Percentiles rank a stretch among this genome's conserved stretches.
phyloP scores from a whole-genome alignment of 2,113 vertebrate species.

The Hippolais icterina region DNA sequence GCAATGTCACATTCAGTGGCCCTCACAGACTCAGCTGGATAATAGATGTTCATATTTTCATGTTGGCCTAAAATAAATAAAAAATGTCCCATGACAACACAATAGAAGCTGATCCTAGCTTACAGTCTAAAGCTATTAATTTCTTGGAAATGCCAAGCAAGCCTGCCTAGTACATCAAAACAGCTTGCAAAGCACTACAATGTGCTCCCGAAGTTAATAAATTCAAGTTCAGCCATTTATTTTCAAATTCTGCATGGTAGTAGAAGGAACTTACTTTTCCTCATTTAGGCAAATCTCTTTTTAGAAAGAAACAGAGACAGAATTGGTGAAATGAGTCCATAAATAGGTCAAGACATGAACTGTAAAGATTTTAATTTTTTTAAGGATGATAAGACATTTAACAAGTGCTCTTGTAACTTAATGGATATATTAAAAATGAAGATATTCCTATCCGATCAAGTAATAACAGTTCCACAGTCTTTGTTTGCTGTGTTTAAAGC shows the following conservation, averaged over 20 bases:
- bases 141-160: not conserved
- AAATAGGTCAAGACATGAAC: not conserved
- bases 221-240: not conserved
- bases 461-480: not conserved
- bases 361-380: not conserved
- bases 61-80: not conserved
- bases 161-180: not conserved
- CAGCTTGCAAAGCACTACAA: not conserved
- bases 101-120: not conserved
- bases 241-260: not conserved
- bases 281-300: not conserved
- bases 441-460: not conserved
- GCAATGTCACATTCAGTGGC: not conserved
- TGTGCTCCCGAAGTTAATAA: not conserved
- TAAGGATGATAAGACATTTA: not conserved
- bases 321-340: not conserved
- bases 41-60: not conserved
- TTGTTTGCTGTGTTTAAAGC: not conserved
- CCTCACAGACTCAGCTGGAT: not conserved
- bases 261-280: not conserved
- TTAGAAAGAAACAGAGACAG: not conserved
- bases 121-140: not conserved
- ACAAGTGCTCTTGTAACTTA: not conserved
- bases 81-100: not conserved
- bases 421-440: not conserved